A percentile compares a stretch with the other conserved stretches of the same genome.
These are phyloP conservation scores for Erythrocebus patas DNA, from an alignment of 2,113 vertebrate genomes.

Conservation along the genomic window DNA sequence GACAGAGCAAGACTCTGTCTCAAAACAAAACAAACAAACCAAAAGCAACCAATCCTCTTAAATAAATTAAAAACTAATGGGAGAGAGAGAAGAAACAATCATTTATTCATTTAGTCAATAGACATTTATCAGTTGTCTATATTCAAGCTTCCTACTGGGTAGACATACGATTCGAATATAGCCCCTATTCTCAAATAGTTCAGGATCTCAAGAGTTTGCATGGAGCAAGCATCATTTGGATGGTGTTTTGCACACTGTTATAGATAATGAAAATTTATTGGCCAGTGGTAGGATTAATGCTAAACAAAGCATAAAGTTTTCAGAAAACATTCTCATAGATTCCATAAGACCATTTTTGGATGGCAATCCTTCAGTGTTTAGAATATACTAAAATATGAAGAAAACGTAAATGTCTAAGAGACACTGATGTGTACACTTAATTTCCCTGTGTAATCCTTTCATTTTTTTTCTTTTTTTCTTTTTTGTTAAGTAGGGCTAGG, in stretches of 20 bases:
- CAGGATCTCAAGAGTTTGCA: background rate
- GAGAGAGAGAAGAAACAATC: background rate
- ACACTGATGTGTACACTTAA: background rate
- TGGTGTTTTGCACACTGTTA: background rate
- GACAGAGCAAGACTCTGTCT: too few relatives aligned
- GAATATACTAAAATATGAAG: constrained; percentile 9
- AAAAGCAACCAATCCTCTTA: background rate
- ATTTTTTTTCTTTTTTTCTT: too few relatives aligned
- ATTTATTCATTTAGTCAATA: background rate
- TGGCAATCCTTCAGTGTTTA: background rate
- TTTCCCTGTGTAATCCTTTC: background rate
- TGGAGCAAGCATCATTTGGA: background rate
- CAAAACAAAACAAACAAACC: too few relatives aligned
- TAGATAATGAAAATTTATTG: background rate
- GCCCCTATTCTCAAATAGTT: background rate
- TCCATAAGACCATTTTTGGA: background rate
- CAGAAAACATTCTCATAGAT: background rate
- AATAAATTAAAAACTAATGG: background rate
- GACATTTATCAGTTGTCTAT: background rate
- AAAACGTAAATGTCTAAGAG: background rate
- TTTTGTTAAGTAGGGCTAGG: rapidly evolving
- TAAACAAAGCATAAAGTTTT: background rate
- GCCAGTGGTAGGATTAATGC: background rate
- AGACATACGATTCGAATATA: background rate
- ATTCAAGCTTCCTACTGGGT: background rate